phyloP scores from a whole-genome alignment of 2,888 invertebrate species.

The Diploptera punctata region DNA sequence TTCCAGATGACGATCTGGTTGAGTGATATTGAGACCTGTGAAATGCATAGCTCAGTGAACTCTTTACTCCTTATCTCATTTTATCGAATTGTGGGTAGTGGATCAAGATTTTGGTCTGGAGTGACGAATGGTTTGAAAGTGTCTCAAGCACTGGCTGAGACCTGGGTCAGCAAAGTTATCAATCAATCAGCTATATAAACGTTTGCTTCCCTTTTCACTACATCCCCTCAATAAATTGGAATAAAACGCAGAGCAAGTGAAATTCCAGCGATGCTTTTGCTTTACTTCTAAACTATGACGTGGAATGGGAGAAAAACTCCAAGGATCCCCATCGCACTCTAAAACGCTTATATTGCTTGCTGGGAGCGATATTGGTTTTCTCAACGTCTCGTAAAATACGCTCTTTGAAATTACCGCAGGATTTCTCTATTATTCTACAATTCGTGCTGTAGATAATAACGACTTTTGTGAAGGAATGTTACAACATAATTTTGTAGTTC shows the following conservation, averaged over 20 bases:
- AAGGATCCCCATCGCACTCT: background rate
- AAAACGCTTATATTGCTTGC: background rate
- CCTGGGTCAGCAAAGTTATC: background rate
- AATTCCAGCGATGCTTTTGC: slow-evolving; percentile 1
- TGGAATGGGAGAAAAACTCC: background rate
- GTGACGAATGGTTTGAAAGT: slow-evolving; percentile 3
- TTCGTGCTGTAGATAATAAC: no score
- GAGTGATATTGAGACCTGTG: background rate
- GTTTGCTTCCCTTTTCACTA: background rate
- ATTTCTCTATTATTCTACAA: background rate
- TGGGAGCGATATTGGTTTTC: background rate
- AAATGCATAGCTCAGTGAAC: background rate
- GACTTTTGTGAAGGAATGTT: background rate
- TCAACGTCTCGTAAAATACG: no score
- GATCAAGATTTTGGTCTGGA: background rate
- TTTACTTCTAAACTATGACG: background rate
- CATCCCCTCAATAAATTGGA: background rate
- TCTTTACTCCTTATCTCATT: background rate
- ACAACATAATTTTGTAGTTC: background rate
- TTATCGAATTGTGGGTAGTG: background rate
- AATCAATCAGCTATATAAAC: slow-evolving; percentile 7
- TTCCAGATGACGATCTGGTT: no score
- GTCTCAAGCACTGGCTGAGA: background rate
- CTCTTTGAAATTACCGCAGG: background rate
- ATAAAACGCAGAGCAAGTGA: slow-evolving; percentile 3